A percentile compares a stretch with the other conserved stretches of the same genome.
Conservation (phyloP, 2,797 vertebrate genomes). For the Eulemur rubriventer region DNA sequence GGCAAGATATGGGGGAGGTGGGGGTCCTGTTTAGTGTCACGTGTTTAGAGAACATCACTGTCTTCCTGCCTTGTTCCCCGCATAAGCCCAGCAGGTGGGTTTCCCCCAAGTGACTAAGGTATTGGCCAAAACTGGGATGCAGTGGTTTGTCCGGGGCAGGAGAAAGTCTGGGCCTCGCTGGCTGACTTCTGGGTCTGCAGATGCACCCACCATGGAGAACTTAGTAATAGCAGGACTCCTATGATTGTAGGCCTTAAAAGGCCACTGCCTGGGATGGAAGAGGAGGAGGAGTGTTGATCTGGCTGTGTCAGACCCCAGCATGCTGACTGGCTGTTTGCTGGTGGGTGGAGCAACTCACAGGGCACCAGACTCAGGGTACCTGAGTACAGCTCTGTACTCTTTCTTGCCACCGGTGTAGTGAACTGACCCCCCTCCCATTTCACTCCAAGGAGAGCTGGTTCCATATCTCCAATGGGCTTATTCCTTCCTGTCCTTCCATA, state of each 20-base stretch:
- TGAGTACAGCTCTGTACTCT: not conserved
- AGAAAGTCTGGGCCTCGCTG: not conserved
- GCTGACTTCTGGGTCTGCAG: not conserved
- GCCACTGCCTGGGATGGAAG: not conserved
- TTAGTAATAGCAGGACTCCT: not conserved
- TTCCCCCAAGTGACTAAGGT: not conserved
- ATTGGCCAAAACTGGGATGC: not conserved
- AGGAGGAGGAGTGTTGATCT: not conserved
- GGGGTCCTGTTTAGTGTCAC: not conserved
- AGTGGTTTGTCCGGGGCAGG: not conserved
- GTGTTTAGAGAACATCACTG: not conserved
- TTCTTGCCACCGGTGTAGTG: not conserved
- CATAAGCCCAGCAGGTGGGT: not conserved
- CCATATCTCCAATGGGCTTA: not conserved
- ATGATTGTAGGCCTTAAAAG: not conserved
- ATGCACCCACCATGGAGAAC: not conserved
- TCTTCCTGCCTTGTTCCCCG: not conserved
- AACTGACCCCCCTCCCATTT: not conserved
- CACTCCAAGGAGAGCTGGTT: not conserved
- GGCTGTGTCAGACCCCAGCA: not conserved
- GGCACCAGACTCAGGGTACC: not conserved
- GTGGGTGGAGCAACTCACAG: not conserved
- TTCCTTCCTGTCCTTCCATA: not conserved
- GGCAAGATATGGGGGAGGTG: not conserved
- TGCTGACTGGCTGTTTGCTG: not conserved